Evolutionary conservation across 2,888 invertebrate species (phyloP), one percentile per base, ranked within the genome.

Genomic region (Amorpha juglandis): DNA sequence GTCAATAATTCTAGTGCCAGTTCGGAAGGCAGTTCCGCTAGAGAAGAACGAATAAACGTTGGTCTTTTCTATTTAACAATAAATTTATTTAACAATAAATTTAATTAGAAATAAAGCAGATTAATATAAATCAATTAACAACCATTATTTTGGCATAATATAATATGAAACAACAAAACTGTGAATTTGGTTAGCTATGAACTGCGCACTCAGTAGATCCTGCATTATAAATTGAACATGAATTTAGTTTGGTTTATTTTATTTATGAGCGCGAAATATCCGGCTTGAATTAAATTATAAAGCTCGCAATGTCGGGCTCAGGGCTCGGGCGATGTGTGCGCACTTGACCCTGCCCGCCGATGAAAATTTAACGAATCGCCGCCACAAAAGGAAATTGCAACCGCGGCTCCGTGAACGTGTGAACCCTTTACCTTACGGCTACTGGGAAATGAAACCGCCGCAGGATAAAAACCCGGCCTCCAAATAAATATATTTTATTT

Each of bases 281-380:
- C 79, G 76, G 74, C 71, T 75, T 69, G 27, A 27, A 27, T 27
- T 27, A 27, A 27, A 27, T 27, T 27, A 27, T 27, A 27, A 27
- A 27, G 27, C 27, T 27, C 27, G 27, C 27, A 27, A 27, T n/a
- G n/a, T n/a, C n/a, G n/a, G n/a, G n/a, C n/a, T n/a, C n/a, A n/a
- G n/a, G n/a, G n/a, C n/a, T 3, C 58, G 71, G 76, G 69, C 76
- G 73, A 71, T 77, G 74, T 75, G 74, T 71, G 74, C 75, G 77
- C 77, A 77, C 82, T 83, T 84, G 82, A 83, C 82, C 83, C 83
- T 76, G 74, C 79, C 75, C 67, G 68, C 77, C 79, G 76, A 82
- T 89, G 84, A 87, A 88, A 88, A 81, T 86, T 88, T 89, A 88
- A 89, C 87, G 87, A 88, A 87, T 83, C 81, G 77, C 77, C 77